These are phyloP conservation scores for Heteractis magnifica DNA, from an alignment of 92 coral and sea anemone species.

Conservation along the genomic window DNA sequence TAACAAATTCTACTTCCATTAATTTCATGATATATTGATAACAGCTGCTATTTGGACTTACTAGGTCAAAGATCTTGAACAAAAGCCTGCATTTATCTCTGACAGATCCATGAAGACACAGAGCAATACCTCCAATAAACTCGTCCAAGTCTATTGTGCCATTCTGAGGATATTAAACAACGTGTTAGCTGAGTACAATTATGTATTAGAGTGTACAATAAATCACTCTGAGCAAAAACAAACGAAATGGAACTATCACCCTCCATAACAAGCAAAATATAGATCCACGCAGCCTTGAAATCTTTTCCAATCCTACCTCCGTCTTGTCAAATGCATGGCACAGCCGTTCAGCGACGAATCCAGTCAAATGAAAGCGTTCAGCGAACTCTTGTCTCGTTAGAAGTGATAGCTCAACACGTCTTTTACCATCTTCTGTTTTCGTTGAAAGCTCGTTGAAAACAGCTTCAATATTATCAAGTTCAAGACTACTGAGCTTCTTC, in stretches of 20 bases:
- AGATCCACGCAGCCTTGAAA: neutral
- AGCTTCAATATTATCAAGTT: conserved; percentile 80
- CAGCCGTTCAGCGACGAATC: conserved; percentile 91
- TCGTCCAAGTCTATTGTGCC: conserved; percentile 96
- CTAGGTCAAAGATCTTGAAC: conserved; percentile 82
- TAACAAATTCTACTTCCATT: no score
- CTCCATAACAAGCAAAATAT: neutral
- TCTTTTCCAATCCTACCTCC: conserved; percentile 44
- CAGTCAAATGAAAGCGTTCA: conserved; percentile 91
- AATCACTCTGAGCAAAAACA: no score
- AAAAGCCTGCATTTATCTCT: conserved; percentile 94
- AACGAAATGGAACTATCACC: no score
- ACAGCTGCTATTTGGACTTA: conserved; percentile 16
- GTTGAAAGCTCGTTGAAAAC: conserved; percentile 93
- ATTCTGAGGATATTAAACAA: conserved; percentile 38
- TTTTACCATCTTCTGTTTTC: conserved; percentile 79
- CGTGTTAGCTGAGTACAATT: neutral
- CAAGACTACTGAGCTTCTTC: conserved; percentile 85
- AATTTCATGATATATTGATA: neutral
- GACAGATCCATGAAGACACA: conserved; percentile 95
- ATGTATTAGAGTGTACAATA: no score
- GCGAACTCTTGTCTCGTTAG: conserved; percentile 93
- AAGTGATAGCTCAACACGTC: conserved; percentile 77
- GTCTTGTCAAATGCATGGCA: conserved; percentile 95
- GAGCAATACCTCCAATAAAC: conserved; percentile 95